Evolutionary conservation across 2,113 vertebrate species (phyloP).

Genomic region (Tapirus terrestris): DNA sequence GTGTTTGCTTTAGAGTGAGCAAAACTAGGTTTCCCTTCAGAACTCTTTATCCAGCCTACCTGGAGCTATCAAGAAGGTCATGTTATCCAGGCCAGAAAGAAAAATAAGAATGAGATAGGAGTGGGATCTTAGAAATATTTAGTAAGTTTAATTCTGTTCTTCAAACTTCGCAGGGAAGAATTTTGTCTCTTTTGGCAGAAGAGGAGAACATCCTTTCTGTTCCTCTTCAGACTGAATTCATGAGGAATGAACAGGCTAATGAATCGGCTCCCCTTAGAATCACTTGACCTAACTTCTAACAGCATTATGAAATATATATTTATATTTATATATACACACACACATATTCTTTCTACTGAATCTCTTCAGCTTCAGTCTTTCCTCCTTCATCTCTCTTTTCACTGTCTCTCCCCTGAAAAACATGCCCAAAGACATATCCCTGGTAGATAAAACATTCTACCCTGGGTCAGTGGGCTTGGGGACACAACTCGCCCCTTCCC

Average conservation of each 20-base stretch:
- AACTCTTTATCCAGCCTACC: neutral
- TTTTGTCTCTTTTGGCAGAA: constrained; percentile 22
- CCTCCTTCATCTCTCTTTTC: neutral
- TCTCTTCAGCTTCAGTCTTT: constrained; percentile 26
- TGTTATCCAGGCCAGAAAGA: neutral
- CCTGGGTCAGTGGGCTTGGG: neutral
- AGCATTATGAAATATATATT: neutral
- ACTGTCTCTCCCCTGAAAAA: neutral
- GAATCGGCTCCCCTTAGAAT: constrained; percentile 29
- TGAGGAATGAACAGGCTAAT: constrained; percentile 32
- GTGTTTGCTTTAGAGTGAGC: neutral
- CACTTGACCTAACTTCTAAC: constrained; percentile 42
- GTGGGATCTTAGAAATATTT: constrained; percentile 16
- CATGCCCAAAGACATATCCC: neutral
- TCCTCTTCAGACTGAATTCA: constrained; percentile 12
- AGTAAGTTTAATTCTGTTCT: constrained; percentile 53
- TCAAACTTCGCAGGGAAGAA: constrained; percentile 8
- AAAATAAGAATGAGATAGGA: constrained; percentile 38
- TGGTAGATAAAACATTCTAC: neutral
- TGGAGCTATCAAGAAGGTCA: neutral
- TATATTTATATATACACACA: too few relatives aligned
- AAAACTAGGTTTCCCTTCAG: neutral
- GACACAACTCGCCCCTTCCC: neutral
- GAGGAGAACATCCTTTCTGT: neutral
- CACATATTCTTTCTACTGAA: neutral